These are phyloP conservation scores for Dysmachus trigonus DNA, from an alignment of 2,888 invertebrate genomes.

Conservation along the genomic window DNA sequence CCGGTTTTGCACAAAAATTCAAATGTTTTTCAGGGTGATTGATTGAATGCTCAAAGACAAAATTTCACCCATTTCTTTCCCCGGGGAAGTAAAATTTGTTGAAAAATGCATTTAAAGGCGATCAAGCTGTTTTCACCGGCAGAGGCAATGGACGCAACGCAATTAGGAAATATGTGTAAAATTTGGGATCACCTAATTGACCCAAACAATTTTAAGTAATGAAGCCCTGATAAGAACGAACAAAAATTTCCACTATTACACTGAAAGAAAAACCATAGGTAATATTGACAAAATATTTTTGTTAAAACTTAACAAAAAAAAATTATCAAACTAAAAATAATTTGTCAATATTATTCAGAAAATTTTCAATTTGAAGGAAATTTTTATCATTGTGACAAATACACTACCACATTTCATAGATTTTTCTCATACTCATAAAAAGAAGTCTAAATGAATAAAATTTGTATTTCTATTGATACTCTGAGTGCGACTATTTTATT, in stretches of 20 bases:
- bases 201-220: neutral
- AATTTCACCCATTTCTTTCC: slow-evolving; percentile 17
- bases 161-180: neutral
- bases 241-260: neutral
- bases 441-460: no score
- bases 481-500: no score
- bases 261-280: no score
- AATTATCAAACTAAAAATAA: no score
- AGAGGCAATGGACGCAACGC: neutral
- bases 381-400: no score
- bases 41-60: neutral
- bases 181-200: neutral
- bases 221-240: neutral
- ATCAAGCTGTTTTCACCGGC: neutral
- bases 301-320: no score
- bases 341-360: no score
- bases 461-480: no score
- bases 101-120: neutral
- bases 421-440: no score
- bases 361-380: no score
- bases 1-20: slow-evolving; percentile 26
- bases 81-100: slow-evolving; percentile 33
- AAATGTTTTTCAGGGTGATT: slow-evolving; percentile 15
- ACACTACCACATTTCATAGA: no score
- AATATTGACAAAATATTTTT: no score